Percentiles rank a stretch among this genome's conserved stretches.
These are phyloP conservation scores for Coecobrya sp. DNA, from an alignment of 2,888 invertebrate species.

Conservation along the genomic window DNA sequence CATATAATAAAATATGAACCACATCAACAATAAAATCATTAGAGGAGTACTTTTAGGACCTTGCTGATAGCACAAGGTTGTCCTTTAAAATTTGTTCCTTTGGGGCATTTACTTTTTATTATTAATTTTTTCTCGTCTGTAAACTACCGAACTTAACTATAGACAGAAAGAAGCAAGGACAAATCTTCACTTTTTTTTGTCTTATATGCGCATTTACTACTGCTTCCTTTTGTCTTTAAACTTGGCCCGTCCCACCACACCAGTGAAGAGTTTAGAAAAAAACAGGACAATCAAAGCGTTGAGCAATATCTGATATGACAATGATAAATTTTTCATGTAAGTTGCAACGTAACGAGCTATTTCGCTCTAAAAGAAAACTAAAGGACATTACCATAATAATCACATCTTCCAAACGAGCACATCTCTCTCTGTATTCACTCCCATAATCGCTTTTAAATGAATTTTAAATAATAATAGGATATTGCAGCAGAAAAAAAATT, in stretches of 20 bases:
- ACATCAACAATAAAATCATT: too few species aligned
- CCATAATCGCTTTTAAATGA: not conserved
- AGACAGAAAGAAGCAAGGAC: too few species aligned
- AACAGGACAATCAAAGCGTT: not conserved
- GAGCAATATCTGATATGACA: constrained; percentile 23
- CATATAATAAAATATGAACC: too few species aligned
- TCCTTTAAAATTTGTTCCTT: too few species aligned
- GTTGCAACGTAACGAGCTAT: constrained; percentile 13
- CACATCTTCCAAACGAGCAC: not conserved
- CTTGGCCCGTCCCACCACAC: not conserved
- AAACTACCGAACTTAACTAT: too few species aligned
- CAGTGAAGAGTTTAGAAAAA: not conserved
- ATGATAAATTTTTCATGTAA: constrained; percentile 8
- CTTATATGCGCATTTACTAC: too few species aligned
- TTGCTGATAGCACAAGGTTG: too few species aligned
- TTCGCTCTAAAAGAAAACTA: not conserved
- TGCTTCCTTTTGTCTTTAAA: not conserved
- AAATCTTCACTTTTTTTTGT: too few species aligned
- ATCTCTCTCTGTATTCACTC: not conserved
- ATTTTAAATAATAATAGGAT: constrained; percentile 9
- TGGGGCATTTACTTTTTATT: not conserved
- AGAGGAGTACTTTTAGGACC: too few species aligned
- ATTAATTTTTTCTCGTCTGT: not conserved
- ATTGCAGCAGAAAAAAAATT: not conserved
- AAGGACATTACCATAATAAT: not conserved